A percentile compares a stretch with the other conserved stretches of the same genome.
Evolutionary conservation across 2,888 invertebrate genomes (phyloP).

Genomic region (Galeopsomyia nigrocyanea): DNA sequence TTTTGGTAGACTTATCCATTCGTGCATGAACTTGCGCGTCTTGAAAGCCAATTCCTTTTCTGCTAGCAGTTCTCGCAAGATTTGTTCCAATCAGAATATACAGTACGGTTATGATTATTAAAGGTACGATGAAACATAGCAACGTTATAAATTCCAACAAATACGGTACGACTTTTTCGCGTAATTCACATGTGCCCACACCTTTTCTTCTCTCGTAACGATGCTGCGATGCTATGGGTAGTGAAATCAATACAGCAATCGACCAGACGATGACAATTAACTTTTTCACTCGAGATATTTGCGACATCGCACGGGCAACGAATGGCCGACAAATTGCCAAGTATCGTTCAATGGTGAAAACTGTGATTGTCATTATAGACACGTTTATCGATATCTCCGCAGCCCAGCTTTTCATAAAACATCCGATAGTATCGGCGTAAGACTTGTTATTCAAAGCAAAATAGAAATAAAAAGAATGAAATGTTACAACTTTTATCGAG

Average conservation of each 20-base stretch:
- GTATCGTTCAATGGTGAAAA: conserved; percentile 89
- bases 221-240: conserved; percentile 72
- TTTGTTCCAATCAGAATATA: neutral
- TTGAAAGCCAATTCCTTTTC: no score
- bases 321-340: conserved; percentile 90
- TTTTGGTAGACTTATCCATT: no score
- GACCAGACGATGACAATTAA: conserved; percentile 83
- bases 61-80: no score
- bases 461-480: no score
- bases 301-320: conserved; percentile 79
- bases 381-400: conserved; percentile 84
- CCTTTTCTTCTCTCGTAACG: neutral
- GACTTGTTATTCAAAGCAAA: no score
- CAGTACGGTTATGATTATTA: neutral
- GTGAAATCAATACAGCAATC: conserved; percentile 78
- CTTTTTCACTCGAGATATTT: conserved; percentile 75
- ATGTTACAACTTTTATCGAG: no score
- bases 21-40: no score
- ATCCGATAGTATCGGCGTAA: no score
- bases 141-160: neutral
- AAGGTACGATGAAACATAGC: conserved; percentile 3
- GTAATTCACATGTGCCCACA: neutral
- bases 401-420: no score
- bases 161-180: neutral
- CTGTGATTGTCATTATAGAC: conserved; percentile 88